Evolutionary conservation across 1,140 invertebrate genomes (phyloP), one percentile per base, ranked within the genome.

Genomic region (Lepeophtheirus salmonis): DNA sequence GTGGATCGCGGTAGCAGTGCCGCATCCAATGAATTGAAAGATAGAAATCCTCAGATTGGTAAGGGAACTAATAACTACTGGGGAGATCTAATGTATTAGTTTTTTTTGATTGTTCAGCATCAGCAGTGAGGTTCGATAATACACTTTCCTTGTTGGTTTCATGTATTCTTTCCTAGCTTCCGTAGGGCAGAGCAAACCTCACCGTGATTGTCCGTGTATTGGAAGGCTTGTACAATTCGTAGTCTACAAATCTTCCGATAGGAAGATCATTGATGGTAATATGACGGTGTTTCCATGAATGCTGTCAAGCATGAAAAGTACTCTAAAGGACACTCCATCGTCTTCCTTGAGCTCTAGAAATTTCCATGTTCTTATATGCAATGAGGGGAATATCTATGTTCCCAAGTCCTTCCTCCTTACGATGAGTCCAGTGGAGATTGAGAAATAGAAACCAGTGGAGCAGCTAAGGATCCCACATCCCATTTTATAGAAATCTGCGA

Each of bases 191-290:
- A 92, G 74, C 94, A 98, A 25, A 97, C 92, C 75, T 80, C 78
- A 56, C 76, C 76, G 67, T 77, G 70, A 63, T 74, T 72, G 63
- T 77, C 67, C 13, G 77, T 78, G 66, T 74, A 81, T 67, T 81
- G 78, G 72, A 82, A 80, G 16, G 79, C 79, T 66, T 82, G 77
- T 14, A 81, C 79, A 3, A 81, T 68, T 62, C 79, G 69, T 6
- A 81, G 66, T 81, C 80, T 12, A 82, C 77, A 54, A 74, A 77
- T 69, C 95, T 79, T 61, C 92, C 95, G 24, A 98, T 92, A 0
- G 92, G 94, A 65, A 99, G 75, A 74, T 99, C 96, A 71, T 99
- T 98, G 67, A 99, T 79, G 50, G 94, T 98, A 62, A 97, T 83
- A 74, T 99, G 96, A 16, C 96, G 79, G 16, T 99, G 75, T 66